Evolutionary conservation across 2,888 invertebrate species (phyloP), one percentile per base, ranked within the genome.

Genomic region (Pristionchus entomophagus): DNA sequence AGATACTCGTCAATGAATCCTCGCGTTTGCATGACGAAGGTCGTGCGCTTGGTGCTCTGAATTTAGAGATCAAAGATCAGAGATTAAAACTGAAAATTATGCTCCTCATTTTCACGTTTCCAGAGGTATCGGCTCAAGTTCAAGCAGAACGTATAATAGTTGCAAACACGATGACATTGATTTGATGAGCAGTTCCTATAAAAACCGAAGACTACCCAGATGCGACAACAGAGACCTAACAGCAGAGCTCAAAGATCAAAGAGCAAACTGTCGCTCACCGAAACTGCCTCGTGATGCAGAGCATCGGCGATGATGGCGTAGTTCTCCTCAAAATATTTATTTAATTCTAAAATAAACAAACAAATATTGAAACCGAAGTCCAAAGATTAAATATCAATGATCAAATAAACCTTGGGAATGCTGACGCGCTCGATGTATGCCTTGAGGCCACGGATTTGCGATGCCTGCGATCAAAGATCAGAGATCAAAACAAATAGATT

Each of bases 391-490:
- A n/a, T n/a, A n/a, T n/a, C n/a, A n/a, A n/a, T n/a, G n/a, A n/a
- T n/a, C n/a, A n/a, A n/a, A n/a, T n/a, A n/a, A n/a, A n/a, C n/a
- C n/a, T 87, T 88, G n/a, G 88, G 83, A 56, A 88, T 86, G 2
- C 89, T 88, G 0, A 89, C 87, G 17, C 89, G 87, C 45, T 90
- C 89, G 49, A 91, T 90, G 86, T 86, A 89, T 49, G 86, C 88
- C 10, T 89, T 88, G 45, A 91, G 82, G 8, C 89, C 86, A 3
- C 88, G 86, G 45, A 91, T 89, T 86, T 91, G 91, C 26, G 86
- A 78, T 41, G 59, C 87, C 91, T 90, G 69, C 41, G 49, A 38
- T 69, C 38, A 8, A 12, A 41, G 45, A 73, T 73, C 78, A 51
- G n/a, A 78, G 41, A 77, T 45, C 41, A 45, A 22, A 45, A 2